Conservation (phyloP, 2,888 invertebrate genomes). For the Trachelus stipa region DNA sequence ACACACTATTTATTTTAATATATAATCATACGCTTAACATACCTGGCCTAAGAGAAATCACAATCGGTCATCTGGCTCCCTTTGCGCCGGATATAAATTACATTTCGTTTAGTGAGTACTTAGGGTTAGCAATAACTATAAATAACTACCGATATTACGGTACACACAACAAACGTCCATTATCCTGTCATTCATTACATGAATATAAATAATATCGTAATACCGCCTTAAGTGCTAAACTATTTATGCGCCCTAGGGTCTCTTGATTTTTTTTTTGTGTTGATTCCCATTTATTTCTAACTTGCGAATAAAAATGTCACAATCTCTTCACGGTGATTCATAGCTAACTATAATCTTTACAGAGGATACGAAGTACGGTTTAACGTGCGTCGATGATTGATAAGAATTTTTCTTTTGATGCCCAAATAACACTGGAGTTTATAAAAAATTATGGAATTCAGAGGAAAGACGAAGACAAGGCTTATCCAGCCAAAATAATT, state of each 20-base stretch:
- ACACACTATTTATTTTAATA: slow-evolving; percentile 66
- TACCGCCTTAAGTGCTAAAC: slow-evolving; percentile 58
- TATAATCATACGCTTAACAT: slow-evolving; percentile 64
- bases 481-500: too few species aligned
- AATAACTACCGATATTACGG: slow-evolving; percentile 53
- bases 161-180: slow-evolving; percentile 57
- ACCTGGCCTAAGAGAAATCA: slow-evolving; percentile 63
- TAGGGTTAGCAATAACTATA: slow-evolving; percentile 51
- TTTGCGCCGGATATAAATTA: slow-evolving; percentile 56
- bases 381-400: slow-evolving; percentile 27
- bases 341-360: slow-evolving; percentile 14
- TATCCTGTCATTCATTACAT: slow-evolving; percentile 50
- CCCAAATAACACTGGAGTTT: too few species aligned
- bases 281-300: slow-evolving; percentile 32
- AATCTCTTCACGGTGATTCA: slow-evolving; percentile 24
- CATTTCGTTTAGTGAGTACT: slow-evolving; percentile 51
- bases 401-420: too few species aligned
- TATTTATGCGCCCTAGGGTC: slow-evolving; percentile 35
- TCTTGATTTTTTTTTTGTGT: slow-evolving; percentile 24
- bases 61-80: slow-evolving; percentile 50
- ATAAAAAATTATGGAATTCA: too few species aligned
- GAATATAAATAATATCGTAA: slow-evolving; percentile 63
- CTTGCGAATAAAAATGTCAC: slow-evolving; percentile 34
- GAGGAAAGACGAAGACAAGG: too few species aligned
- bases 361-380: slow-evolving; percentile 12